Evolutionary conservation across 2,888 invertebrate species (phyloP).

Genomic region (Lissonota sp.): DNA sequence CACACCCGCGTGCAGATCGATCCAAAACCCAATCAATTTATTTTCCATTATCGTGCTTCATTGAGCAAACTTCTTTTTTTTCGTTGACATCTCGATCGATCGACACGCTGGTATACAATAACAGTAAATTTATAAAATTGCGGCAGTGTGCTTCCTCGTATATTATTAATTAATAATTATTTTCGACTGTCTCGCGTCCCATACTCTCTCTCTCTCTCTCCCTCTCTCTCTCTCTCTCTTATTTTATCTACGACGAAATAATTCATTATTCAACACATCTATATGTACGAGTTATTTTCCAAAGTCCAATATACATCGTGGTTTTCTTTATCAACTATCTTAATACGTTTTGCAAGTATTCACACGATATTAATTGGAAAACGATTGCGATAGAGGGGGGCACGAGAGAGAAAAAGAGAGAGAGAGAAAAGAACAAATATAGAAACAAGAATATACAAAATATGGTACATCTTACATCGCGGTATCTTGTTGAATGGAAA

Average conservation of each 20-base stretch:
- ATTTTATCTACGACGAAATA: constrained; percentile 49
- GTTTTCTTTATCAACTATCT: neutral
- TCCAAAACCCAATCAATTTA: constrained; percentile 37
- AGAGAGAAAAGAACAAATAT: neutral
- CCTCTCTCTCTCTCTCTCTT: constrained; percentile 14
- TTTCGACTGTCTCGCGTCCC: constrained; percentile 53
- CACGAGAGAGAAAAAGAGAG: neutral
- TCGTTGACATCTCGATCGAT: constrained; percentile 51
- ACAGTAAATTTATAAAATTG: constrained; percentile 79
- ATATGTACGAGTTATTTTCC: constrained; percentile 61
- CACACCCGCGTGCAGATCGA: constrained; percentile 41
- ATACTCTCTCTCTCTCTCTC: constrained; percentile 53
- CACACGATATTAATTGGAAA: constrained; percentile 12
- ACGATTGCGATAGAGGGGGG: constrained; percentile 4
- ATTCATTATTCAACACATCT: constrained; percentile 65
- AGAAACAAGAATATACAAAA: constrained; percentile 4
- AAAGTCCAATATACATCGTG: constrained; percentile 4
- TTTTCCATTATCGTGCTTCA: constrained; percentile 28
- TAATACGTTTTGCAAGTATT: constrained; percentile 28
- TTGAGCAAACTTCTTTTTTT: neutral
- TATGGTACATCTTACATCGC: constrained; percentile 20
- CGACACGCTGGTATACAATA: constrained; percentile 70
- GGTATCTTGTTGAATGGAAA: constrained; percentile 12
- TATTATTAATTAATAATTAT: constrained; percentile 71
- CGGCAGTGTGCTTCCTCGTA: constrained; percentile 79